Base-by-base conservation (phyloP, 2,888 invertebrate species). In the Caenorhabditis sulstoni region DNA sequence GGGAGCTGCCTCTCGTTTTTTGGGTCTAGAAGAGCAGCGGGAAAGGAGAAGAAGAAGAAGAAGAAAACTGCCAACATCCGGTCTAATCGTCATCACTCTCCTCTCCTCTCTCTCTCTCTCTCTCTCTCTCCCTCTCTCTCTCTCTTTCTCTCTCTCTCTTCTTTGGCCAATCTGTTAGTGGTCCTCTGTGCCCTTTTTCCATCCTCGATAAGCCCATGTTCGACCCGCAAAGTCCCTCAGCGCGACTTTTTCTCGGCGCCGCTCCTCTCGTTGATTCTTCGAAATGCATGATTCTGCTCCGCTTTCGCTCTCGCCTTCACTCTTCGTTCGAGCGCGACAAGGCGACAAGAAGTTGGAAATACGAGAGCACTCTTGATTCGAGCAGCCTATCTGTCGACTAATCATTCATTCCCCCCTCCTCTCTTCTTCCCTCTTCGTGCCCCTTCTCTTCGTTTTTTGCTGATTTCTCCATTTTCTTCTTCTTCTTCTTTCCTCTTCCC, bases 51-150 rank as follows among this genome's bases (percentile, higher is more conserved):
- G 47, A 49, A 53, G 49, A 14, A 52, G 29, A 22, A 41, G 44
- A 57, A 66, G 55, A 66, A 66, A 66, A 57, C 66, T 66, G 66
- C 12, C 18, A 53, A 70, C 50, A 70, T 70, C 70, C 70, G 70
- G 70, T 70, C 61, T 52, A 61, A 52, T 70, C 70, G 70, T 70
- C 70, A 61, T 70, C 61, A 35, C 37, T n/a, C 57, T 41, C 61
- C 39, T n/a, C 57, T 37, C 45, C 59, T 29, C 23, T 41, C 22
- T 52, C 41, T 53, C 37, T 61, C 70, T 39, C 18, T 41, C 49
- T 22, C 52, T 29, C 52, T 68, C 22, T 41, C 18, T 55, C 57
- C 58, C 49, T 58, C 58, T 57, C 67, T 67, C 64, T 52, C 45
- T 65, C 35, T 65, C 53, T 29, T 7, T 29, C 29, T 29, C 29